A percentile compares a stretch with the other conserved stretches of the same genome.
Conservation (phyloP, 2,113 vertebrate species). For the Phyllostomus hastatus region DNA sequence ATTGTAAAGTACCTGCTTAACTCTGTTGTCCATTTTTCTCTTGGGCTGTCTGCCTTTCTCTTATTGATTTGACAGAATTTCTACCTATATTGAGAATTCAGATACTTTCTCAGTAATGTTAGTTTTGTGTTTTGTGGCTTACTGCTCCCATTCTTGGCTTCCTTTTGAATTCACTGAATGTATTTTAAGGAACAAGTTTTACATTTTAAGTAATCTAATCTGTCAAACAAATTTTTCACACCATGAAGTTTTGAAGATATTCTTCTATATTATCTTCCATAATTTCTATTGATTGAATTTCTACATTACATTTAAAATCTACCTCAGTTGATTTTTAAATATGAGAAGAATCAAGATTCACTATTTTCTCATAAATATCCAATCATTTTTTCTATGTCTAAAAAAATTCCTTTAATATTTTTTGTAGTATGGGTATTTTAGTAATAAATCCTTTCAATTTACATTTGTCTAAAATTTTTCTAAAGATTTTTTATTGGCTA, state of each 20-base stretch:
- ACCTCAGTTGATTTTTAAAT: not conserved
- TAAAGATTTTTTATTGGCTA: not conserved
- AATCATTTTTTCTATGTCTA: not conserved
- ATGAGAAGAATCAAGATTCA: not conserved
- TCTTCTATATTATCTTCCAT: not conserved
- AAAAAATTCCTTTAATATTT: not conserved
- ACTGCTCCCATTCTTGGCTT: not conserved
- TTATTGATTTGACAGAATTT: not conserved
- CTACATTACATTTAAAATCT: not conserved
- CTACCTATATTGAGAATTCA: not conserved
- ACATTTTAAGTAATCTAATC: not conserved
- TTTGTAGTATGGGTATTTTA: not conserved
- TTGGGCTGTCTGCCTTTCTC: not conserved
- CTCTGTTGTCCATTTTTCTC: not conserved
- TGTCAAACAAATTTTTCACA: not conserved
- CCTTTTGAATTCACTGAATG: not conserved
- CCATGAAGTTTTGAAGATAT: not conserved
- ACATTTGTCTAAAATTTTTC: not conserved
- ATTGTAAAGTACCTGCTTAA: not conserved
- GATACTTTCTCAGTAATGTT: not conserved
- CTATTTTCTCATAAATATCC: not conserved
- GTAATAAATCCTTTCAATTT: not conserved
- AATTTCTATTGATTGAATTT: not conserved
- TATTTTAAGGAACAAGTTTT: not conserved
- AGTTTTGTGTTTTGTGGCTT: not conserved